Evolutionary conservation across 2,113 vertebrate genomes (phyloP).

Genomic region (crab-eating macaque (Macaca fascicularis)): DNA sequence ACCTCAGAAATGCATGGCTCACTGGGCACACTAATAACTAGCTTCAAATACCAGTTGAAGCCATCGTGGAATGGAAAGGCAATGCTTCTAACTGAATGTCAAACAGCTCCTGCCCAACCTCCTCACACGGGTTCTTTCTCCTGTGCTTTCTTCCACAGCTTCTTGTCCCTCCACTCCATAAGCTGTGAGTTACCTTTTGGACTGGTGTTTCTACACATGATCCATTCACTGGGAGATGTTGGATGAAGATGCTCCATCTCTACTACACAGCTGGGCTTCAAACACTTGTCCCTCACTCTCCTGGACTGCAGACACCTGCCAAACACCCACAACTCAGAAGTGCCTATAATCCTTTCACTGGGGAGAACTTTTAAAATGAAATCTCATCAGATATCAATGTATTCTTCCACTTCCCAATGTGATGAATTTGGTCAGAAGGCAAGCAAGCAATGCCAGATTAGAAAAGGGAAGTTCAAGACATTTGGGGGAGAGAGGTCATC

Average conservation of each 20-base stretch:
- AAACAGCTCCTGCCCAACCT: conserved; percentile 41
- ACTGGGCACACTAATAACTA: conserved; percentile 77
- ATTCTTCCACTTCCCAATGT: neutral
- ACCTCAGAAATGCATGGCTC: conserved; percentile 70
- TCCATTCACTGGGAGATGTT: neutral
- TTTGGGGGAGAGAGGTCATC: accelerated
- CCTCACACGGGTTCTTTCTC: neutral
- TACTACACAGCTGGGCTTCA: neutral
- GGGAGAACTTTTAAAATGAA: neutral
- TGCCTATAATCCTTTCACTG: neutral
- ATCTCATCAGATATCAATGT: neutral
- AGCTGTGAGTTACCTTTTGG: neutral
- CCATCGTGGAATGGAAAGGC: conserved; percentile 60
- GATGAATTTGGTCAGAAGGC: neutral
- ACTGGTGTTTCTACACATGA: neutral
- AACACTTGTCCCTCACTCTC: neutral
- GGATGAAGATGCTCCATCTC: neutral
- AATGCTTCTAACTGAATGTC: conserved; percentile 66
- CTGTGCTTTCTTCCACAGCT: neutral
- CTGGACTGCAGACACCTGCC: neutral
- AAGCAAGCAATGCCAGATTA: neutral
- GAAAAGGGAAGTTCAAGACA: neutral
- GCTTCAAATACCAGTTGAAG: conserved; percentile 69
- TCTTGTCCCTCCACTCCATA: neutral
- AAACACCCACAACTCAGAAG: neutral